phyloP scores from a whole-genome alignment of 2,888 invertebrate genomes.

The Trichopria drosophilae region DNA sequence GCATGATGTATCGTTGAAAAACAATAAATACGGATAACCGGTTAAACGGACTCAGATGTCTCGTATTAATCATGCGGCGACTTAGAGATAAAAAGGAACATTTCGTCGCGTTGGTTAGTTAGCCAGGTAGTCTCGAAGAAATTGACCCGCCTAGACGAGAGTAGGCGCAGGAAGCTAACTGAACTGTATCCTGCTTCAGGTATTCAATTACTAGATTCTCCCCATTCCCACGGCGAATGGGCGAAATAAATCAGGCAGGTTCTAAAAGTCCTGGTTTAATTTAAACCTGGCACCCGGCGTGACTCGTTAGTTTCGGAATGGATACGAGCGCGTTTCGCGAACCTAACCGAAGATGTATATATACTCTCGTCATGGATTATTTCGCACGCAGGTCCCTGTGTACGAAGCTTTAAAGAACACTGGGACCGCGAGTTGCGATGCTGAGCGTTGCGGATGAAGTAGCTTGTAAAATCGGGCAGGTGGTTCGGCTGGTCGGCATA shows the following conservation, averaged over 20 bases:
- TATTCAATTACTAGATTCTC: conserved; percentile 27
- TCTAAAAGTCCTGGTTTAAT: conserved; percentile 22
- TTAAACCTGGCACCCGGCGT: conserved; percentile 21
- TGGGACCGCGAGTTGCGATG: no score
- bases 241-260: conserved; percentile 23
- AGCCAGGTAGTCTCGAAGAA: no score
- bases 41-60: no score
- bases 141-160: no score
- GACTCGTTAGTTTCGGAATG: conserved; percentile 7
- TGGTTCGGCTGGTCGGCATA: conserved; percentile 26
- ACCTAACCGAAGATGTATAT: not conserved
- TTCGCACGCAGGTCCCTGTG: not conserved
- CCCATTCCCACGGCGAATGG: conserved; percentile 18
- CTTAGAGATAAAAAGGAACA: no score
- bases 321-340: not conserved
- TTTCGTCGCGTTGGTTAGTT: no score
- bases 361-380: not conserved
- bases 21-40: no score
- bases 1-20: no score
- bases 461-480: conserved; percentile 43
- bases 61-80: no score
- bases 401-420: not conserved
- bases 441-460: no score
- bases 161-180: no score
- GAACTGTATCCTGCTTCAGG: no score